phyloP scores from a whole-genome alignment of 35 echinoderm and acorn worm species.

The Strongylocentrotus purpuratus region DNA sequence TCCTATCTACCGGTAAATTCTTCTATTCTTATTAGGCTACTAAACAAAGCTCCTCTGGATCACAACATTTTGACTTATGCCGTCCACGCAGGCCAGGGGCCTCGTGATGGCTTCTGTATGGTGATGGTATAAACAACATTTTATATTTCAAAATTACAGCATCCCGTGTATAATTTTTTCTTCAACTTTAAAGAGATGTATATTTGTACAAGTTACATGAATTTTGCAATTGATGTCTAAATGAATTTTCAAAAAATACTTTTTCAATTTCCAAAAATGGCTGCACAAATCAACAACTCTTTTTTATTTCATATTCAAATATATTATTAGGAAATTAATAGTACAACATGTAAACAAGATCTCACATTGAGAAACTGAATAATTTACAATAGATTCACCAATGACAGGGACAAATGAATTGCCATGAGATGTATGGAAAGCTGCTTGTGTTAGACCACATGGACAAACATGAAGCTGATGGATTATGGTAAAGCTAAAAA shows the following conservation, averaged over 20 bases:
- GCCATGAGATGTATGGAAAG: constrained; percentile 21
- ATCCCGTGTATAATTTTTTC: not conserved
- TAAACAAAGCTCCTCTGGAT: not conserved
- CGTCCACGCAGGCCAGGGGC: too few relatives aligned
- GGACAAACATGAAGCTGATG: not conserved
- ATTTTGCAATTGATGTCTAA: not conserved
- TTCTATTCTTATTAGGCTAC: not conserved
- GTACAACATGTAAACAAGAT: not conserved
- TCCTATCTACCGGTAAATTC: not conserved
- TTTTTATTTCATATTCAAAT: not conserved
- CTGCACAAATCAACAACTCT: not conserved
- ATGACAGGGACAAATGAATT: not conserved
- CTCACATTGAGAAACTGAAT: not conserved
- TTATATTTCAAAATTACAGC: not conserved
- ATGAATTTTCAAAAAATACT: not conserved
- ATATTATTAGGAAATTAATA: not conserved
- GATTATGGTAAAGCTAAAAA: constrained; percentile 23
- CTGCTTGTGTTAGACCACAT: not conserved
- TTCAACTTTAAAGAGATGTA: not conserved
- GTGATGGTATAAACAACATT: too few relatives aligned
- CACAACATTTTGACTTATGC: not conserved
- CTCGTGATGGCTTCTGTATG: too few relatives aligned
- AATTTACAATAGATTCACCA: not conserved
- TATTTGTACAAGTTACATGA: not conserved
- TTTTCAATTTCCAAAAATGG: not conserved